These are phyloP conservation scores for Cottus gobio DNA, from an alignment of 2,113 vertebrate genomes.

Conservation along the genomic window DNA sequence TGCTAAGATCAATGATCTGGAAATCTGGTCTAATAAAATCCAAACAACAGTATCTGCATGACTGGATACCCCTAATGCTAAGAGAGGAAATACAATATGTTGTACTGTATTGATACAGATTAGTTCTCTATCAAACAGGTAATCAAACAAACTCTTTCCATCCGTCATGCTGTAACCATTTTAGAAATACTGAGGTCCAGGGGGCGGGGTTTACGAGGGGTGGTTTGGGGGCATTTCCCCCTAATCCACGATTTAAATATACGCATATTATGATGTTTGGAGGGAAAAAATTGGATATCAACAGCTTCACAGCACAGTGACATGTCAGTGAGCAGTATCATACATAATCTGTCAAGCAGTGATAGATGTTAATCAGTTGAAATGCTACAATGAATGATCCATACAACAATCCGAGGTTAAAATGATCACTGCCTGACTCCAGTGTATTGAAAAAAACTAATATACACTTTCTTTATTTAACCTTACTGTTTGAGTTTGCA, in stretches of 20 bases:
- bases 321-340: background rate
- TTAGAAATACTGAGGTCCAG: too few species aligned
- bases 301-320: too few species aligned
- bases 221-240: too few species aligned
- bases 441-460: background rate
- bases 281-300: background rate
- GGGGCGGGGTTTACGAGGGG: too few species aligned
- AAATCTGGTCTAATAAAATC: too few species aligned
- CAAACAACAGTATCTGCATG: background rate
- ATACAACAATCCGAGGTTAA: background rate
- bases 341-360: background rate
- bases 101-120: background rate
- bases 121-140: constrained; percentile 28
- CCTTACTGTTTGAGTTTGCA: too few species aligned
- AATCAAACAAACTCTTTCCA: constrained; percentile 5
- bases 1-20: too few species aligned
- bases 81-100: too few species aligned
- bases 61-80: background rate
- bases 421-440: background rate
- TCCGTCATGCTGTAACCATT: constrained; percentile 14
- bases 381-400: background rate
- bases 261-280: background rate
- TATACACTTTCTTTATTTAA: too few species aligned
- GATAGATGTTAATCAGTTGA: background rate
- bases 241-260: too few species aligned